phyloP scores from a whole-genome alignment of 2,888 invertebrate species.

The Lysandra coridon region DNA sequence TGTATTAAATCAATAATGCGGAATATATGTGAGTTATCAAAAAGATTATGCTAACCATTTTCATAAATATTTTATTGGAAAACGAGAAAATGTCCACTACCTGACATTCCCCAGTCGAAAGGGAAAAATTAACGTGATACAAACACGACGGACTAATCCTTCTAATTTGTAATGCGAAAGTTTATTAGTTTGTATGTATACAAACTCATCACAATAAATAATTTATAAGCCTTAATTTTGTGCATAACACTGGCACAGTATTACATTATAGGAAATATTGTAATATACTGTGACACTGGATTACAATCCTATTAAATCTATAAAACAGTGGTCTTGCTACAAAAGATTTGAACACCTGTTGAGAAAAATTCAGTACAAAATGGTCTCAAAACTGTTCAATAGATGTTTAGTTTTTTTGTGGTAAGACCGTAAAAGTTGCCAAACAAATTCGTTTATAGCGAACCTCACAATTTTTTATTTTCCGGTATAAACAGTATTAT shows the following conservation, averaged over 20 bases:
- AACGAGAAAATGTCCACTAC: slow-evolving; percentile 12
- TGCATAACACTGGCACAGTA: not conserved
- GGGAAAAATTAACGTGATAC: not conserved
- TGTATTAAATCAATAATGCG: not conserved
- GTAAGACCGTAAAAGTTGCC: too few relatives aligned
- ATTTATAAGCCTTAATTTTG: not conserved
- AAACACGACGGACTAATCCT: not conserved
- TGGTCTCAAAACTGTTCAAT: too few relatives aligned
- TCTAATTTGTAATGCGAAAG: slow-evolving; percentile 11
- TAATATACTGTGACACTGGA: not conserved
- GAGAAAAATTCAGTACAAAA: too few relatives aligned
- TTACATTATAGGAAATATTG: too few relatives aligned
- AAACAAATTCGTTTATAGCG: too few relatives aligned
- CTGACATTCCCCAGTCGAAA: not conserved
- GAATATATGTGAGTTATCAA: not conserved
- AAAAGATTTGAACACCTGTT: too few relatives aligned
- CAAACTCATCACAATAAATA: not conserved
- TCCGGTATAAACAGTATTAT: too few relatives aligned
- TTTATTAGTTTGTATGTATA: not conserved
- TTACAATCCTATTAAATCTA: too few relatives aligned
- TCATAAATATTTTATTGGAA: slow-evolving; percentile 3
- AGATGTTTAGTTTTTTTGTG: too few relatives aligned
- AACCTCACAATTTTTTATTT: too few relatives aligned
- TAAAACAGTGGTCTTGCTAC: too few relatives aligned
- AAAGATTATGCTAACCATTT: slow-evolving; percentile 10